These are phyloP conservation scores for Dromas ardeola DNA, from an alignment of 2,113 vertebrate genomes.

Conservation along the genomic window DNA sequence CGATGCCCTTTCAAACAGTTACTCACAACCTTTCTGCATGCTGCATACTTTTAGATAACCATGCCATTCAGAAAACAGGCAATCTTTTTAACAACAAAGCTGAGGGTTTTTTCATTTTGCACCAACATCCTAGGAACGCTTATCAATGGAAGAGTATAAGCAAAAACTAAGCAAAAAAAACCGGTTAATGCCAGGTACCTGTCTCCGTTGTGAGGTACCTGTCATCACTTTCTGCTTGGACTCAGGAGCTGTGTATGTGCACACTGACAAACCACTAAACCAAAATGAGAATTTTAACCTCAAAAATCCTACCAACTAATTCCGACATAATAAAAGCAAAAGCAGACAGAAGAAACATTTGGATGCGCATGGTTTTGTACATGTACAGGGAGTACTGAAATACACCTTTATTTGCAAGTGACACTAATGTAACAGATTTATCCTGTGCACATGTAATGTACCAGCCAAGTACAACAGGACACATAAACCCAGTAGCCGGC, in stretches of 20 bases:
- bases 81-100: neutral
- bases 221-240: neutral
- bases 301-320: neutral
- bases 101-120: neutral
- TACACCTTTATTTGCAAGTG: neutral
- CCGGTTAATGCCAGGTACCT: neutral
- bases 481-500: neutral
- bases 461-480: neutral
- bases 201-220: neutral
- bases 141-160: neutral
- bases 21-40: neutral
- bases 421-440: neutral
- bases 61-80: neutral
- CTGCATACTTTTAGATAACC: neutral
- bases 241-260: neutral
- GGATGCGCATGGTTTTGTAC: neutral
- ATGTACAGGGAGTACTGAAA: neutral
- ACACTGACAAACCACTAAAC: neutral
- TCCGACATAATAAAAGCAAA: neutral
- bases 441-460: neutral
- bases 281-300: neutral
- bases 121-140: neutral
- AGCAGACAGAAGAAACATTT: neutral
- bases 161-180: neutral
- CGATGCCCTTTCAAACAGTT: neutral